These are phyloP conservation scores for Nomada lathburiana DNA, from an alignment of 2,888 invertebrate species.

Conservation along the genomic window DNA sequence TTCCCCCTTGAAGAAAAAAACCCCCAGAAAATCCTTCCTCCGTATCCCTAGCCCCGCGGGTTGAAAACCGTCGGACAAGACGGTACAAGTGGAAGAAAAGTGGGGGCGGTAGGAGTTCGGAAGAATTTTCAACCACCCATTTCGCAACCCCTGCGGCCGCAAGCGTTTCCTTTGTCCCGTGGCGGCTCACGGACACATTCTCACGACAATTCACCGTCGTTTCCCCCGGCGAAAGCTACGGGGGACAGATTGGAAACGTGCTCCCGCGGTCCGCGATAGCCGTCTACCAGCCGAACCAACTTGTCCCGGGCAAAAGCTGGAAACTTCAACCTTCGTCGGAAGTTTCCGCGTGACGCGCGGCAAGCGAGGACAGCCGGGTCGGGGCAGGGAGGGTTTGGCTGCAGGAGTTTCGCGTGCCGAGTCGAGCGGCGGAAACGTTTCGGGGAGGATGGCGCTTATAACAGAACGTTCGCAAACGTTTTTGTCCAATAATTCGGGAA, in stretches of 20 bases:
- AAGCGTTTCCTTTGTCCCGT: slow-evolving; percentile 47
- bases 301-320: slow-evolving; percentile 55
- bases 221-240: slow-evolving; percentile 30
- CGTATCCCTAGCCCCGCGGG: neutral
- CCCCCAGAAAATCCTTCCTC: too few relatives aligned
- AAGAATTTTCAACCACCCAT: neutral
- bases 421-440: neutral
- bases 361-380: slow-evolving; percentile 28
- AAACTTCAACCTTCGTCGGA: slow-evolving; percentile 50
- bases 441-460: neutral
- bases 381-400: neutral
- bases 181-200: slow-evolving; percentile 34
- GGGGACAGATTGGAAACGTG: slow-evolving; percentile 57
- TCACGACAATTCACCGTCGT: slow-evolving; percentile 45
- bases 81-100: neutral
- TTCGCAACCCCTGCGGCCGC: slow-evolving; percentile 31
- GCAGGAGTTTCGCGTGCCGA: neutral
- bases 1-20: neutral
- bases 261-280: slow-evolving; percentile 17
- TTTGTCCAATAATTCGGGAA: too few relatives aligned
- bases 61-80: slow-evolving; percentile 10
- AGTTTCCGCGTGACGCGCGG: slow-evolving; percentile 59
- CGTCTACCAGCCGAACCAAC: slow-evolving; percentile 46
- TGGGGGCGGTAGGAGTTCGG: neutral
- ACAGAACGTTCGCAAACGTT: too few relatives aligned